Evolutionary conservation across 2,797 vertebrate genomes (phyloP).

Genomic region (Zalophus californianus): DNA sequence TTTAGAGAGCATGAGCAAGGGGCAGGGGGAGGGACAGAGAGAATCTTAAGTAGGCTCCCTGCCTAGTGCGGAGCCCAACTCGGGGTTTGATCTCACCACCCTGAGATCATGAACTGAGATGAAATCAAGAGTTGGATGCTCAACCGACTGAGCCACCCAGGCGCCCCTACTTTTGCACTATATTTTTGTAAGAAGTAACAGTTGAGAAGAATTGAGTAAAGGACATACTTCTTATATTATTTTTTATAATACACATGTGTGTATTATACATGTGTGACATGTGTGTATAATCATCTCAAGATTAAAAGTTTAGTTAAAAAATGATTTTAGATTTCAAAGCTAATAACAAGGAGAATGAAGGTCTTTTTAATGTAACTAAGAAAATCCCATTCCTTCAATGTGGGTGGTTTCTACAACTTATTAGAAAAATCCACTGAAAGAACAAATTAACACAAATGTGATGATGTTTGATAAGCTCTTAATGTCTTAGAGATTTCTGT

Average conservation of each 20-base stretch:
- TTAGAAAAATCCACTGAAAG: conserved; percentile 33
- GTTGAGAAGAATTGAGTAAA: background rate
- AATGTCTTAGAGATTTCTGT: conserved; percentile 19
- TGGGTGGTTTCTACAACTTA: background rate
- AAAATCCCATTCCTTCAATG: conserved; percentile 13
- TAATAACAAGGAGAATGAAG: background rate
- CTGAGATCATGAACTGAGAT: background rate
- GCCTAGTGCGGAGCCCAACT: background rate
- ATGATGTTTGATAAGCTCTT: background rate
- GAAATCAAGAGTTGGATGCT: background rate
- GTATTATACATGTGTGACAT: background rate
- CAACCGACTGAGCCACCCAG: background rate
- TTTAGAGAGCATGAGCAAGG: background rate
- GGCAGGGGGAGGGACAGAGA: background rate
- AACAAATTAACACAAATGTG: background rate
- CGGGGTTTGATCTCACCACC: background rate
- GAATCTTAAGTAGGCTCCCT: background rate
- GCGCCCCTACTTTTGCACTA: background rate
- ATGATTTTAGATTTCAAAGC: conserved; percentile 48
- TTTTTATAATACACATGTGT: background rate
- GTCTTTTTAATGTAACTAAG: conserved; percentile 50
- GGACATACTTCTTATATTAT: background rate
- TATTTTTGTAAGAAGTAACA: conserved; percentile 7
- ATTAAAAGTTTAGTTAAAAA: conserved; percentile 60
- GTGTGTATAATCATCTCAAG: conserved; percentile 11